These are phyloP conservation scores for Rhingia campestris DNA, from an alignment of 2,888 invertebrate species.

Conservation along the genomic window DNA sequence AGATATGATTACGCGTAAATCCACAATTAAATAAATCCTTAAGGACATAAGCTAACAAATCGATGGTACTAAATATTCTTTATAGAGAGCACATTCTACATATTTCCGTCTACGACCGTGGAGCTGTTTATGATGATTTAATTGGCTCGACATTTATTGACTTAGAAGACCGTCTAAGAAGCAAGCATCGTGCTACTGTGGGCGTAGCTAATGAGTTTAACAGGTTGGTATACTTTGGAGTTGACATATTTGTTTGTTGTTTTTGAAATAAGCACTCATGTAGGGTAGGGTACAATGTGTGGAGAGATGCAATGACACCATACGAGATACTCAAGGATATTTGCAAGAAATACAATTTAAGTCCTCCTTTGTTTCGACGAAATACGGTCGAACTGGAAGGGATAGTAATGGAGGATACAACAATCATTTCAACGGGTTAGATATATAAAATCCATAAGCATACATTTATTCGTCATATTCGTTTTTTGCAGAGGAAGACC, in stretches of 20 bases:
- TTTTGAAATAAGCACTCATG: not conserved
- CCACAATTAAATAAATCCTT: too few species aligned
- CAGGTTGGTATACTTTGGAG: conserved; percentile 83
- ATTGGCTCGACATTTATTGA: conserved; percentile 94
- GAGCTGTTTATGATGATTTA: conserved; percentile 87
- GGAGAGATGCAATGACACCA: conserved; percentile 90
- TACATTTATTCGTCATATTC: not conserved
- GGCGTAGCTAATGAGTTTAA: conserved; percentile 89
- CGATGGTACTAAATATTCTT: conserved; percentile 78
- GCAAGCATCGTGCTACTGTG: conserved; percentile 90
- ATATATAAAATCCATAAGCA: not conserved
- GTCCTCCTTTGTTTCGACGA: conserved; percentile 84
- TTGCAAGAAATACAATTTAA: conserved; percentile 87
- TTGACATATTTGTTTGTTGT: not conserved
- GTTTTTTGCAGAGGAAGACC: conserved; percentile 82
- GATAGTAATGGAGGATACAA: conserved; percentile 79
- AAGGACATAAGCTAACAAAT: not conserved
- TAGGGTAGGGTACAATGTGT: conserved; percentile 87
- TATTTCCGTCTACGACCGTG: conserved; percentile 90
- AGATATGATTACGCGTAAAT: too few species aligned
- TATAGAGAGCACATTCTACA: conserved; percentile 90
- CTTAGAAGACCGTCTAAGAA: conserved; percentile 93
- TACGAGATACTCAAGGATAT: conserved; percentile 88
- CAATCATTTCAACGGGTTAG: conserved; percentile 78
- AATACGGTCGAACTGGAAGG: conserved; percentile 84